Evolutionary conservation across 2,113 vertebrate species (phyloP).

Genomic region (Laticauda laticaudata): DNA sequence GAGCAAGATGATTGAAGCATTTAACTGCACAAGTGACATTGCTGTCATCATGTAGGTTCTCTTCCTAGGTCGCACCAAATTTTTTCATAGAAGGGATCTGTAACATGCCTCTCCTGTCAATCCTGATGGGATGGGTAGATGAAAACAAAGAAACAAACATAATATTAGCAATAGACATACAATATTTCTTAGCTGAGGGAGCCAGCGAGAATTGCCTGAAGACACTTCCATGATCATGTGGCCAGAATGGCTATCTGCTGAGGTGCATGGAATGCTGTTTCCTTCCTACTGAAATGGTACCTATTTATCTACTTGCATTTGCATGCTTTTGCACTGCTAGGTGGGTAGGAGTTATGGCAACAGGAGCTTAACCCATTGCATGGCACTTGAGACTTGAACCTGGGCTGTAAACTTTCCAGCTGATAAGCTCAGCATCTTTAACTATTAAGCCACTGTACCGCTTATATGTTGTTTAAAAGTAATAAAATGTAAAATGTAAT

Average conservation of each 20-base stretch:
- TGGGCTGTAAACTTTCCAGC: background rate
- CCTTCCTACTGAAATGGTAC: background rate
- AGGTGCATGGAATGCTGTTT: background rate
- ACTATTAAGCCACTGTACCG: background rate
- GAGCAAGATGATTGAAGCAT: background rate
- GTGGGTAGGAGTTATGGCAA: background rate
- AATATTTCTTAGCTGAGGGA: background rate
- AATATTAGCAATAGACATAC: no score
- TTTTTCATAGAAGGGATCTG: no score
- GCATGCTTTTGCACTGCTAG: background rate
- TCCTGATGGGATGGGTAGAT: no score
- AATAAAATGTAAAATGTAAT: no score
- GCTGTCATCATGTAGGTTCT: background rate
- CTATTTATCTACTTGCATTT: background rate
- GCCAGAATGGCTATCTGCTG: background rate
- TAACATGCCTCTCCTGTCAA: no score
- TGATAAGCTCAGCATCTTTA: background rate
- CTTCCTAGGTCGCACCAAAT: no score
- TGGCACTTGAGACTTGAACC: background rate
- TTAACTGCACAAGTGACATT: background rate
- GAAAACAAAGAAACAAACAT: no score
- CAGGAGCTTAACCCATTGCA: background rate
- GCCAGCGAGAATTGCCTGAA: background rate
- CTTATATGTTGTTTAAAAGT: no score
- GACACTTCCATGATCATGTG: background rate